These are phyloP conservation scores for Rhinopithecus roxellana DNA, from an alignment of 2,113 vertebrate species.

Conservation along the genomic window DNA sequence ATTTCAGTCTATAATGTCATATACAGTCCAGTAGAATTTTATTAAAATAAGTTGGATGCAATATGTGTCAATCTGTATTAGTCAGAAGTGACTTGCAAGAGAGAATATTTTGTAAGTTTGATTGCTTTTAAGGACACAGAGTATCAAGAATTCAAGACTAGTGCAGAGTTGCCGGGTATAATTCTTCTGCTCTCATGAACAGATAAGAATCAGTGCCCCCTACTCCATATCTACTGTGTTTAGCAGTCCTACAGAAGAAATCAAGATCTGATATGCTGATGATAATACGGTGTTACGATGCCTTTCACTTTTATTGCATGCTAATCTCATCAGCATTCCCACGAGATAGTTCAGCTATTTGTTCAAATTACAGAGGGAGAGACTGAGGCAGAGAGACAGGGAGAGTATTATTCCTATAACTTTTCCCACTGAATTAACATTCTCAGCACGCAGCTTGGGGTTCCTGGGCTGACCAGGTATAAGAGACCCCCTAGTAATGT, in stretches of 20 bases:
- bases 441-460: background rate
- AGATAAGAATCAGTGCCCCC: background rate
- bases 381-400: constrained; percentile 8
- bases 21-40: background rate
- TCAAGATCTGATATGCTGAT: background rate
- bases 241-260: background rate
- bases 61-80: constrained; percentile 20
- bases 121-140: constrained; percentile 18
- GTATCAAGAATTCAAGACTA: constrained; percentile 46
- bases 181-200: constrained; percentile 22
- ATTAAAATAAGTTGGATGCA: background rate
- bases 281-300: background rate
- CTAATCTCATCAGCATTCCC: background rate
- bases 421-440: background rate
- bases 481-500: background rate
- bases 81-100: constrained; percentile 48
- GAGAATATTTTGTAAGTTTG: constrained; percentile 42
- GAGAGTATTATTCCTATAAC: background rate
- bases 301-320: background rate
- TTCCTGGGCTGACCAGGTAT: background rate
- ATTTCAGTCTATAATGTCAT: background rate
- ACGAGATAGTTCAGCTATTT: background rate
- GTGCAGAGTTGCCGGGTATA: background rate
- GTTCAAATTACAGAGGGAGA: background rate
- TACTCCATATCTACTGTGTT: background rate